These are phyloP conservation scores for Phenganax stokvisi DNA, from an alignment of 92 coral and sea anemone genomes.

Conservation along the genomic window DNA sequence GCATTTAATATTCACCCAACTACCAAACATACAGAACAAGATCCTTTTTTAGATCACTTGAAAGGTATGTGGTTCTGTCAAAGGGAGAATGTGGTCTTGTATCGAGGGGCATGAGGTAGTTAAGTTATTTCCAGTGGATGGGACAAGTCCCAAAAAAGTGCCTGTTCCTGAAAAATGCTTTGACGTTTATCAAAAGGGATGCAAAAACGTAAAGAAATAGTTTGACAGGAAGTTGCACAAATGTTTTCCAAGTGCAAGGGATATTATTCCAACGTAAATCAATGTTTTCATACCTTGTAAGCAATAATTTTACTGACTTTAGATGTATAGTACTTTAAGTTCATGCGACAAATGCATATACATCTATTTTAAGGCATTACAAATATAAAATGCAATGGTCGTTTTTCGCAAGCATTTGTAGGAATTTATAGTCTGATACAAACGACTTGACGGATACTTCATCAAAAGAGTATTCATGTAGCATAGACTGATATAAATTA, in stretches of 20 bases:
- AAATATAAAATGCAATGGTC: too few relatives aligned
- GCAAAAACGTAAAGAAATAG: slow-evolving; percentile 39
- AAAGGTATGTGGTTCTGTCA: slow-evolving; percentile 39
- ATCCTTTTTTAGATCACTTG: slow-evolving; percentile 47
- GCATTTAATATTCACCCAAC: slow-evolving; percentile 49
- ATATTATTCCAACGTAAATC: not conserved
- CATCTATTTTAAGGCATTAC: too few relatives aligned
- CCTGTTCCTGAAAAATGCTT: slow-evolving; percentile 26
- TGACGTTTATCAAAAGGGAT: slow-evolving; percentile 43
- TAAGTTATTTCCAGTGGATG: not conserved
- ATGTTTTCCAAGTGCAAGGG: slow-evolving; percentile 45
- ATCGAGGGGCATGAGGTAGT: slow-evolving; percentile 32
- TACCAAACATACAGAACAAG: slow-evolving; percentile 45
- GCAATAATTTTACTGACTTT: too few relatives aligned
- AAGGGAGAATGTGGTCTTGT: slow-evolving; percentile 2
- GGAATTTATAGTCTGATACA: too few relatives aligned
- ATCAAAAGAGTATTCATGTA: too few relatives aligned
- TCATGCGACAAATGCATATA: too few relatives aligned
- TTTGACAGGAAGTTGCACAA: slow-evolving; percentile 45
- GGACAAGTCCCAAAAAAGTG: slow-evolving; percentile 24
- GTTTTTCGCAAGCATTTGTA: too few relatives aligned
- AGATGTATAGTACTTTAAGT: too few relatives aligned
- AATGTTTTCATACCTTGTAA: too few relatives aligned
- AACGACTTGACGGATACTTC: too few relatives aligned
- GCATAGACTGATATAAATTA: too few relatives aligned